These are phyloP conservation scores for Pocota personata DNA, from an alignment of 2,888 invertebrate genomes.

Conservation along the genomic window DNA sequence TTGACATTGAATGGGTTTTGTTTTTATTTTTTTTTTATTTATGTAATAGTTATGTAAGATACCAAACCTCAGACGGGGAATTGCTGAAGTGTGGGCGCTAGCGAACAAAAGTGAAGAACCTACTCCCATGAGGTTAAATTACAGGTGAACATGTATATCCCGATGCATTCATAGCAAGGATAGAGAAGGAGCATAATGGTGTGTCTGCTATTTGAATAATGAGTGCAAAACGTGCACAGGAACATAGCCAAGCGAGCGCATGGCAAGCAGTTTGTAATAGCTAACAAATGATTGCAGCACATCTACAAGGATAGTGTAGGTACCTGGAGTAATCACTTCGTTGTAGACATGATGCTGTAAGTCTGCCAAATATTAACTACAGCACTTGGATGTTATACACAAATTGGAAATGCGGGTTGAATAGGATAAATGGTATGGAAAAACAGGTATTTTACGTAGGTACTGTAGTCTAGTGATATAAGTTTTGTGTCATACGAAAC, in stretches of 20 bases:
- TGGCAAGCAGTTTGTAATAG: background rate
- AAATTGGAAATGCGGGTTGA: background rate
- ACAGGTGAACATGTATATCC: background rate
- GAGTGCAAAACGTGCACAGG: background rate
- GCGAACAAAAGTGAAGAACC: background rate
- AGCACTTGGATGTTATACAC: background rate
- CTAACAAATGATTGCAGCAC: constrained; percentile 21
- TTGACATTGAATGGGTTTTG: background rate
- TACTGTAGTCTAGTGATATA: background rate
- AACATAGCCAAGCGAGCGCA: background rate
- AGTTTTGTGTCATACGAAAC: background rate
- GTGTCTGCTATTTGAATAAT: constrained; percentile 28
- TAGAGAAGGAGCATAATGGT: background rate
- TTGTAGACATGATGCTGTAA: constrained; percentile 23
- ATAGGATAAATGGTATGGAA: background rate
- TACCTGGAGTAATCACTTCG: constrained; percentile 13
- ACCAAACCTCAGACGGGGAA: background rate
- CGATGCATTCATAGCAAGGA: background rate
- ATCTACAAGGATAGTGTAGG: background rate
- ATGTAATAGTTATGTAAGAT: constrained; percentile 14
- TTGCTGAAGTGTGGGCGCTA: background rate
- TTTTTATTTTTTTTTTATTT: background rate
- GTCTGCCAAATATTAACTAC: constrained; percentile 3
- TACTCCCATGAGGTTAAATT: background rate
- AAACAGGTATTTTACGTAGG: background rate